Evolutionary conservation across 2,888 invertebrate genomes (phyloP), one percentile per base, ranked within the genome.

Genomic region (Leptinotarsa rubiginosa): DNA sequence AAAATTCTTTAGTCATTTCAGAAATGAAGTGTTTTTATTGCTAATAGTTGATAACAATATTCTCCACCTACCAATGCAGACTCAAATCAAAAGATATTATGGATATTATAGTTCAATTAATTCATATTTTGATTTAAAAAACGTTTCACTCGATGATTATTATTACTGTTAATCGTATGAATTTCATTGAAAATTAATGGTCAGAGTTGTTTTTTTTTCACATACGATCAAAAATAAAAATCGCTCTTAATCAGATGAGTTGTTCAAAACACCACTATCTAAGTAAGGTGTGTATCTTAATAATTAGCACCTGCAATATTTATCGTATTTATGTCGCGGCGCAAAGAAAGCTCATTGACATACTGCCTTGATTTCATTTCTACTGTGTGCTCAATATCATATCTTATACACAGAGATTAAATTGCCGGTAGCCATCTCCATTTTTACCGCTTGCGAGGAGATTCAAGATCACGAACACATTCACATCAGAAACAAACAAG

Each of bases 341-440:
- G 71, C 76, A 80, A 80, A 81, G 84, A 83, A 86, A 87, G 84
- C 86, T 83, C 85, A 85, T 86, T 89, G 89, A 89, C 89, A 88
- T 84, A 89, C 88, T 89, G 88, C 86, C 89, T 88, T 87, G 88
- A 88, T 89, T 88, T 89, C 88, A 84, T 88, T 87, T 87, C 84
- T 83, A 84, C 87, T 86, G 87, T 87, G 87, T 87, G 86, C 87
- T 83, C 86, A 87, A 87, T 87, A 86, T 83, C 78, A 85, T 81
- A 83, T 84, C 81, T 82, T 85, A 83, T 86, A 86, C 86, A 86
- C 84, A 85, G 85, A 84, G 81, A 84, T 82, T 73, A 77, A 74
- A 77, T 74, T 72, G 80, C 79, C 80, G 75, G 78, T 82, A 80
- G 79, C 82, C 72, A 81, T 80, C 69, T 76, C 70, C 64, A 62